Evolutionary conservation across 2,888 invertebrate species (phyloP), one percentile per base, ranked within the genome.

Genomic region (Hypselothyrea guttata): DNA sequence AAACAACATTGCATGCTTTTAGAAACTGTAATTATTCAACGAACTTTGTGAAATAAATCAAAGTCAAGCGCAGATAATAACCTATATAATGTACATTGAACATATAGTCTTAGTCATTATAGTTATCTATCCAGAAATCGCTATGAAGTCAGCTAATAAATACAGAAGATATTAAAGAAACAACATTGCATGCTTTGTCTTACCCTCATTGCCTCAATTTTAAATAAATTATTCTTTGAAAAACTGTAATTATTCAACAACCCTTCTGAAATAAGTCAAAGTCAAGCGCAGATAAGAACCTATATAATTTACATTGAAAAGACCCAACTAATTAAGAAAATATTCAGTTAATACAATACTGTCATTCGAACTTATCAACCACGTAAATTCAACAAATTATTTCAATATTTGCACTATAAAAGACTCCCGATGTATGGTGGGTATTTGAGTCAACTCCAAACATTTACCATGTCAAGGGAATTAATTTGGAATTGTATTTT

Each of bases 381-480:
- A 27, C 34, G 33, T 34, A 46, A 34, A 46, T 46, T 18, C 34
- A 8, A 13, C 12, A 34, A 34, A 12, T 11, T 4, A 34, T 7
- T 4, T 9, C 7, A 37, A 8, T 15, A 9, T 37, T 15, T 3
- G 11, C 13, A 8, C 18, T 33, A 44, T 33, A 33, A 33, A 44
- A 33, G 8, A 11, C n/a, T 4, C 12, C n/a, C 16, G 4, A 11
- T 33, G 18, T 31, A 16, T 44, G 8, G 2, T n/a, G n/a, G n/a
- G 7, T 44, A 31, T 11, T 1, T 16, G 3, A 33, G 33, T 44
- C 16, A 4, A 5, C 5, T 22, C 2, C n/a, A n/a, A n/a, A n/a
- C 2, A 8, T 41, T 41, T 3, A 44, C n/a, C 11, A 44, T 33
- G 33, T 4, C 8, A 12, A 33, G 11, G 4, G 31, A 33, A 33